These are phyloP conservation scores for Astur gentilis DNA, from an alignment of 2,113 vertebrate species.

Conservation along the genomic window DNA sequence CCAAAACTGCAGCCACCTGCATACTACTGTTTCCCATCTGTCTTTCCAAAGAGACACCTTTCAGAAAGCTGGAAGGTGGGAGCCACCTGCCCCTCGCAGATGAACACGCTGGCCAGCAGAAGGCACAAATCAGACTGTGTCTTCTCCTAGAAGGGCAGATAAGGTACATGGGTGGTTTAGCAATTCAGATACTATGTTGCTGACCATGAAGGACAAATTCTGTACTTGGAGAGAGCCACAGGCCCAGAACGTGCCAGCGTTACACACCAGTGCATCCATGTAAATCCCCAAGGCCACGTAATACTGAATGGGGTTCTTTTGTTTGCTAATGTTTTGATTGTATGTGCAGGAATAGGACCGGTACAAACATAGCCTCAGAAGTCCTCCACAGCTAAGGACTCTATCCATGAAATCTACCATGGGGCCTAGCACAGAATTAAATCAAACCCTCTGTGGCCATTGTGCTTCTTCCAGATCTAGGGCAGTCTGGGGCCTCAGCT, in stretches of 20 bases:
- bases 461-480: not conserved
- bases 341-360: not conserved
- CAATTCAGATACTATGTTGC: not conserved
- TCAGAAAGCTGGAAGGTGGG: not conserved
- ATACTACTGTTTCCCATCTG: not conserved
- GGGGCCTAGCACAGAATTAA: not conserved
- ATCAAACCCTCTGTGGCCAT: not conserved
- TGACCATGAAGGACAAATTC: not conserved
- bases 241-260: not conserved
- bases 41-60: not conserved
- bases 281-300: not conserved
- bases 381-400: not conserved
- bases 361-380: not conserved
- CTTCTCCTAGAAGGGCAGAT: not conserved
- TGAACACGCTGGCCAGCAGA: not conserved
- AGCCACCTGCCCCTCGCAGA: not conserved
- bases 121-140: not conserved
- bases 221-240: not conserved
- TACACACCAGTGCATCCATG: not conserved
- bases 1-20: accelerated
- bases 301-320: not conserved
- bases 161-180: not conserved
- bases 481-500: not conserved
- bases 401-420: not conserved
- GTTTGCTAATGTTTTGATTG: not conserved